Base-by-base conservation (phyloP, 1,140 invertebrate genomes). In the Monochamus saltuarius region DNA sequence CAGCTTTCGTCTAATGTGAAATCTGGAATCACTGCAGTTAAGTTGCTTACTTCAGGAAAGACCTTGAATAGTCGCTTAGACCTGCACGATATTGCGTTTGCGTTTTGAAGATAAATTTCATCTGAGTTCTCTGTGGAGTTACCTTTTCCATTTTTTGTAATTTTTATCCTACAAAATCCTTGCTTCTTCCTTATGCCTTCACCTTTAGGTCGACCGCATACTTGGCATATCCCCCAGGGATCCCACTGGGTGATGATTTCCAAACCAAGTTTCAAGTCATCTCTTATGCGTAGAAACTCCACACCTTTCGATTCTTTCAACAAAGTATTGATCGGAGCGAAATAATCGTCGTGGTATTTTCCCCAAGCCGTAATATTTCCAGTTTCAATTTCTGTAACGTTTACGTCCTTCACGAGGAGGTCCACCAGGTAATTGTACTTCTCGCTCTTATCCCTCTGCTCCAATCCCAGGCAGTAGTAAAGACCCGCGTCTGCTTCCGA, bases 371-470 rank as follows among this genome's bases (percentile, higher is more conserved):
- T 73, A 35, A 81, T 59, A 64, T 80, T 79, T 43, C 80, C 81
- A 54, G 60, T 73, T 66, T 76, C 73, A 1, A 68, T 36, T 17
- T 60, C 61, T 0, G 56, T 56, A 17, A 58, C 22, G 6, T 29
- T 29, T 6, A 29, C 22, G 22, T 60, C 16, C 9, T 46, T 22
- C 13, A 14, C 13, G 11, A 66, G 54, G 4, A 66, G 17, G 70
- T 83, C 81, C 8, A 83, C 59, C 49, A 77, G 78, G 53, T 80
- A 83, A 69, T 81, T 81, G 56, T 73, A 81, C 70, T 80, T 80
- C 22, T 80, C 74, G 53, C 79, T 73, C n/a, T 40, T 34, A 51
- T 81, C 75, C 56, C 79, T 65, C 4, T 75, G 78, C 34, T 79
- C 65, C n/a, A 71, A 56, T 10, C 78, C 75, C 42, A 78, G 75